These are phyloP conservation scores for Aurelia coerulea DNA, from an alignment of 30 jellyfish, hydroid and myxozoan genomes.

Conservation along the genomic window DNA sequence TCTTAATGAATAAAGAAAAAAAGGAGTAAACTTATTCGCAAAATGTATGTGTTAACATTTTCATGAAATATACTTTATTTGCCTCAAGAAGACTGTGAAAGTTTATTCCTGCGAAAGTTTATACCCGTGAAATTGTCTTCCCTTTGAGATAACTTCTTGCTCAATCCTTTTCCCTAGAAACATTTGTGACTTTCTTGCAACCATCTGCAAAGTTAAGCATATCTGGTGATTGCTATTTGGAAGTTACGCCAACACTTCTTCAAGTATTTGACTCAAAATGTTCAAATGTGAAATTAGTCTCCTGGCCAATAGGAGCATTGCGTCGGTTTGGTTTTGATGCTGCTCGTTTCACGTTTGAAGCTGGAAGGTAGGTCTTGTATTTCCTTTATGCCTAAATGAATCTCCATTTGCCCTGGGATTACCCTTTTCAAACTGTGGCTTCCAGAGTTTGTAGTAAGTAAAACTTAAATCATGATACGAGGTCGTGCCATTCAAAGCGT, in stretches of 20 bases:
- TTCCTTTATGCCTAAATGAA: neutral
- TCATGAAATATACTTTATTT: too few relatives aligned
- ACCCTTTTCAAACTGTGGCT: neutral
- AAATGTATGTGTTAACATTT: too few relatives aligned
- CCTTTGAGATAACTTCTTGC: too few relatives aligned
- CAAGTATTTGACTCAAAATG: constrained; percentile 16
- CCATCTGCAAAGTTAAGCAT: constrained; percentile 72
- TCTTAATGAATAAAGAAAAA: too few relatives aligned
- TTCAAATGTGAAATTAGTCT: constrained; percentile 46
- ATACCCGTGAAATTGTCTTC: too few relatives aligned
- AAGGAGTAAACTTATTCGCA: too few relatives aligned
- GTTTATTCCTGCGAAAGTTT: too few relatives aligned
- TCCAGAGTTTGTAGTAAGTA: neutral
- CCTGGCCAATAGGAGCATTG: constrained; percentile 76
- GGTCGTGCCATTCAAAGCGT: too few relatives aligned
- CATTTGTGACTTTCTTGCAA: constrained; percentile 42
- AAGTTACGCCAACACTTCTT: constrained; percentile 31
- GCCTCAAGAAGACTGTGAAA: too few relatives aligned
- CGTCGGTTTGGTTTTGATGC: constrained; percentile 79
- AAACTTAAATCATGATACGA: too few relatives aligned
- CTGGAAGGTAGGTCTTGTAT: constrained; percentile 64
- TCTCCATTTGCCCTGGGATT: neutral
- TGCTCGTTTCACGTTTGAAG: constrained; percentile 59
- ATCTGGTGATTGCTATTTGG: constrained; percentile 64
- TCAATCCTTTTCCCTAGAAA: constrained; percentile 3